Evolutionary conservation across 2,797 vertebrate species (phyloP).

Genomic region (Sandelia bainsii): DNA sequence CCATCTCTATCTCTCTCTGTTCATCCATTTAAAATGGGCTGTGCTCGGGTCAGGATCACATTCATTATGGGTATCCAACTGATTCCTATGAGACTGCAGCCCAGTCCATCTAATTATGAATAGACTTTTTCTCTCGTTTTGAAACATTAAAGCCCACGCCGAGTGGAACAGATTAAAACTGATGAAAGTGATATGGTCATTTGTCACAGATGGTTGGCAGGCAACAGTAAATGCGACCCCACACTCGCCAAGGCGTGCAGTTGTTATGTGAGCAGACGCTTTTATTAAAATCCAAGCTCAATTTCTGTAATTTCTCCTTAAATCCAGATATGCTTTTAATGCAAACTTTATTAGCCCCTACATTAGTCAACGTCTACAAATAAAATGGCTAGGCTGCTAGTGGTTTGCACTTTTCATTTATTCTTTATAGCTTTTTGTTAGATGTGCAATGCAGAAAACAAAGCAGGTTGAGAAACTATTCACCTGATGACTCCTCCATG

Average conservation of each 20-base stretch:
- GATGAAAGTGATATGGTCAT: conserved; percentile 52
- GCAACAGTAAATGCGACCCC: conserved; percentile 13
- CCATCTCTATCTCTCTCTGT: conserved; percentile 29
- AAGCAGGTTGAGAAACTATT: conserved; percentile 8
- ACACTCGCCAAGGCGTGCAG: neutral
- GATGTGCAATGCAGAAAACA: neutral
- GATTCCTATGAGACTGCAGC: conserved; percentile 41
- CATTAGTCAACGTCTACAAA: conserved; percentile 19
- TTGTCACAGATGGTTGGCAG: conserved; percentile 65
- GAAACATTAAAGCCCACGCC: conserved; percentile 44
- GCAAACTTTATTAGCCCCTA: neutral
- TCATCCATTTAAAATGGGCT: conserved; percentile 35
- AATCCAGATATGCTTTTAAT: conserved; percentile 17
- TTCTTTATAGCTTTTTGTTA: neutral
- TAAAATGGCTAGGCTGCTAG: neutral
- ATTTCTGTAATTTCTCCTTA: conserved; percentile 21
- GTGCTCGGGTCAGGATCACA: conserved; percentile 38
- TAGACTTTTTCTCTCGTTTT: conserved; percentile 28
- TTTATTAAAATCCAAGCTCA: conserved; percentile 27
- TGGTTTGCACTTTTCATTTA: conserved; percentile 13
- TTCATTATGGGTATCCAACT: conserved; percentile 39
- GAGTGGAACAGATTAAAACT: conserved; percentile 57
- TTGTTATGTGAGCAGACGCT: conserved; percentile 25
- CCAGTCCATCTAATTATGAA: conserved; percentile 48
- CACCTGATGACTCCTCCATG: neutral